Conservation (phyloP, 2,797 vertebrate genomes). For the Tokudaia muenninki region DNA sequence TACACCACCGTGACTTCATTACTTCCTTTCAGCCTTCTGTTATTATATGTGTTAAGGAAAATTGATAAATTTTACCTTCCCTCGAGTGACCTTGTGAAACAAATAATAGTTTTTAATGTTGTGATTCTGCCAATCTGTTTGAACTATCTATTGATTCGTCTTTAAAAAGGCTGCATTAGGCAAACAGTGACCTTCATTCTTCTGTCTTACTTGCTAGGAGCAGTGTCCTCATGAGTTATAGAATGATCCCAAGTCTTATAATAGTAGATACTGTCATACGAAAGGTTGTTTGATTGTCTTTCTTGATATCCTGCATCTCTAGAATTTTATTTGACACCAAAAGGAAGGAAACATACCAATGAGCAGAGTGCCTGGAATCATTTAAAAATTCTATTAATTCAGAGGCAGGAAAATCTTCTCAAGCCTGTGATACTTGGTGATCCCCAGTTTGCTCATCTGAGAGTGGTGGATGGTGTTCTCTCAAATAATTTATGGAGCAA, state of each 20-base stretch:
- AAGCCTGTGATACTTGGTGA: constrained; percentile 39
- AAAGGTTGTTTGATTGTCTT: background rate
- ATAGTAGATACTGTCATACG: background rate
- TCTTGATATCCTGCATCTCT: background rate
- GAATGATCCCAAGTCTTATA: background rate
- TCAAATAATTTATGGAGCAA: background rate
- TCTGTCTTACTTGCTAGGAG: background rate
- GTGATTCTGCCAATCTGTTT: constrained; percentile 42
- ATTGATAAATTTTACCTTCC: background rate
- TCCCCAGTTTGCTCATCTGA: constrained; percentile 3
- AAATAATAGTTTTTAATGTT: constrained; percentile 1
- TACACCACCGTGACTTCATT: background rate
- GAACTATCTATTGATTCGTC: background rate
- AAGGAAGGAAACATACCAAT: background rate
- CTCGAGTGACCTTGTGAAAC: background rate
- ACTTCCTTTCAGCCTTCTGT: constrained; percentile 21
- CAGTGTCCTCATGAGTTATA: background rate
- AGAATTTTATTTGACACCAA: background rate
- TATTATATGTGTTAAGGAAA: background rate
- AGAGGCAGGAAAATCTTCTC: background rate
- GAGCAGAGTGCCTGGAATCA: background rate
- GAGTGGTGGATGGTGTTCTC: background rate
- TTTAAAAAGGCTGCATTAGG: background rate
- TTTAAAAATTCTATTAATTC: background rate
- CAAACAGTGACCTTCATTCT: background rate